A percentile compares a stretch with the other conserved stretches of the same genome.
These are phyloP conservation scores for Pseudococcus viburni DNA, from an alignment of 2,888 invertebrate genomes.

Conservation along the genomic window DNA sequence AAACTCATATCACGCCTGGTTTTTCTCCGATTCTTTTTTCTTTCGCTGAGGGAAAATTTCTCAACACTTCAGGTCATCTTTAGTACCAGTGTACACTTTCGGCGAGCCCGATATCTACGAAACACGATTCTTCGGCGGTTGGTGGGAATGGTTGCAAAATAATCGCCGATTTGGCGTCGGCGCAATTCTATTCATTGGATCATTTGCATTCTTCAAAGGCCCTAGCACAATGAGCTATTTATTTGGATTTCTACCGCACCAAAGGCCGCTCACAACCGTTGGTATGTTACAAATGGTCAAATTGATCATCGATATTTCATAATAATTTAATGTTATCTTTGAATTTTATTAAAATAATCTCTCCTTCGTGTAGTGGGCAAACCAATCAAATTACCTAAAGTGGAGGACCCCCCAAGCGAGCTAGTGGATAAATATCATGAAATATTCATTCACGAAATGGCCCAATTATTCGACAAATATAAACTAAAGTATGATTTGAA, in stretches of 20 bases:
- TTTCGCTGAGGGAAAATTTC: neutral
- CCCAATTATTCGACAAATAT: constrained; percentile 12
- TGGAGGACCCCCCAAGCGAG: constrained; percentile 36
- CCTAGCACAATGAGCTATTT: neutral
- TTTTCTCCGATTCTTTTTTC: too few species aligned
- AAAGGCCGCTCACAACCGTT: neutral
- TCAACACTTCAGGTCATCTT: neutral
- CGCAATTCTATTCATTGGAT: too few species aligned
- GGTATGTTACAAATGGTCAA: neutral
- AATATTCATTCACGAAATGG: constrained; percentile 21
- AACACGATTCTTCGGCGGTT: neutral
- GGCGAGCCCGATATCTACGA: neutral
- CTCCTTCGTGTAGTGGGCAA: constrained; percentile 29
- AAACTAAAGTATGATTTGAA: constrained; percentile 32
- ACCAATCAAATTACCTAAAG: constrained; percentile 54
- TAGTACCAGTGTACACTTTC: neutral
- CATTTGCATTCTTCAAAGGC: neutral
- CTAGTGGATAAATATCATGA: constrained; percentile 49
- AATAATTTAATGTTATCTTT: too few species aligned
- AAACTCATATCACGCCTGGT: too few species aligned
- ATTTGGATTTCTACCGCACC: neutral
- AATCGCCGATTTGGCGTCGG: too few species aligned
- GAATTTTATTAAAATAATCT: neutral
- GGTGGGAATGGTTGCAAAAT: too few species aligned
- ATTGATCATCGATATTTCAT: too few species aligned